A percentile compares a stretch with the other conserved stretches of the same genome.
phyloP scores from a whole-genome alignment of 2,888 invertebrate species.

The Orchestes rusci region DNA sequence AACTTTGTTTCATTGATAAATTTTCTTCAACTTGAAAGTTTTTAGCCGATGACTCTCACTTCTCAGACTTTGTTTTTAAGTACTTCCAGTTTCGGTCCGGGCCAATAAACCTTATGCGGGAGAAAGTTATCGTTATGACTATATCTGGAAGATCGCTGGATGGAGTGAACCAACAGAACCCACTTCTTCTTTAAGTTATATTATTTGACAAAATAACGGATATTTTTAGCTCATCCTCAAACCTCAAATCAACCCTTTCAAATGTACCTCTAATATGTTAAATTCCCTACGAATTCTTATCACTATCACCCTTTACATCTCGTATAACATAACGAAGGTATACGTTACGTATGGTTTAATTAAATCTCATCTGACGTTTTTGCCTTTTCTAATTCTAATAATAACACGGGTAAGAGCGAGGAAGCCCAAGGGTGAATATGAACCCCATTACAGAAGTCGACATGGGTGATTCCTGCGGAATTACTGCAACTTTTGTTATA shows the following conservation, averaged over 20 bases:
- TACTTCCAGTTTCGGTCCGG: no score
- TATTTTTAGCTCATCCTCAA: no score
- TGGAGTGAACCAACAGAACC: no score
- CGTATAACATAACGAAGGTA: conserved; percentile 19
- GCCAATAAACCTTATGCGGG: no score
- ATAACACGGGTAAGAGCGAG: conserved; percentile 24
- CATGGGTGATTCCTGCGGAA: conserved; percentile 14
- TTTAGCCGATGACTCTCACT: conserved; percentile 18
- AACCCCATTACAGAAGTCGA: conserved; percentile 21
- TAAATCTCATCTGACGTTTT: conserved; percentile 28
- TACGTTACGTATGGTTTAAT: conserved; percentile 26
- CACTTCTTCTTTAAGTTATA: no score
- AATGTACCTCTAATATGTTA: no score
- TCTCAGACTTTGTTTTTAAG: conserved; percentile 6
- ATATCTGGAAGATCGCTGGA: no score
- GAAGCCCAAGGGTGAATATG: conserved; percentile 26
- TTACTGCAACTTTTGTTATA: no score
- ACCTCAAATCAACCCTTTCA: no score
- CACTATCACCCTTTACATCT: conserved; percentile 21
- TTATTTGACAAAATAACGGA: no score
- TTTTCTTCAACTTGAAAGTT: conserved; percentile 18
- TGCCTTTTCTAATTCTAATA: conserved; percentile 27
- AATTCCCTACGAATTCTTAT: no score
- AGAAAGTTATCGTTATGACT: no score
- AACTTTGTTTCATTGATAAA: conserved; percentile 25